Percentiles rank a stretch among this genome's conserved stretches.
These are phyloP conservation scores for Bombus huntii DNA, from an alignment of 1,140 invertebrate species.

Conservation along the genomic window DNA sequence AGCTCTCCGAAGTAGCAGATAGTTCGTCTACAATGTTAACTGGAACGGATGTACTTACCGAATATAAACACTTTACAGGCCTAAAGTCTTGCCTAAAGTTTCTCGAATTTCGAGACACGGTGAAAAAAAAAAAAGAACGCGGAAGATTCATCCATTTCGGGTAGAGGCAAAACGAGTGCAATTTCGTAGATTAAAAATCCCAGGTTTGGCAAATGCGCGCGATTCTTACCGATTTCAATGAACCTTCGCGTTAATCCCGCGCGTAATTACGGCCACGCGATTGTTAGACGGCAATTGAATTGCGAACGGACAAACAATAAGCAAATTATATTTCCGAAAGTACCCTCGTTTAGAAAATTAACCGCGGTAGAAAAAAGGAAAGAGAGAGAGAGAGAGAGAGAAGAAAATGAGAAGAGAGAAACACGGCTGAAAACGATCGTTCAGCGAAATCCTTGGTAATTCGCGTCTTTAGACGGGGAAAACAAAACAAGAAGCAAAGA, in stretches of 20 bases:
- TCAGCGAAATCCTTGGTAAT: slow-evolving; percentile 23
- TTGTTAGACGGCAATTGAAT: slow-evolving; percentile 34
- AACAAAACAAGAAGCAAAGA: background rate
- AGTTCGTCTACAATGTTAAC: background rate
- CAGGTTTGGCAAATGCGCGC: background rate
- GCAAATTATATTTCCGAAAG: slow-evolving; percentile 42
- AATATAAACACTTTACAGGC: background rate
- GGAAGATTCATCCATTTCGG: background rate
- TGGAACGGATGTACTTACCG: background rate
- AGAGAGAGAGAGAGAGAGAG: background rate
- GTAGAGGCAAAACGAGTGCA: background rate
- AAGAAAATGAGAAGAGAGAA: background rate
- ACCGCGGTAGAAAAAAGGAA: background rate
- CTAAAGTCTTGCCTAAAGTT: background rate
- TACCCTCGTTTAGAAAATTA: slow-evolving; percentile 29
- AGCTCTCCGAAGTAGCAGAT: background rate
- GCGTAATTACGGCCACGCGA: background rate
- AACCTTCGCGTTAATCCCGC: background rate
- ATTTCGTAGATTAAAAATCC: slow-evolving; percentile 33
- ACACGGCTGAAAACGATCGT: slow-evolving; percentile 31
- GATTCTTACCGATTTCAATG: background rate
- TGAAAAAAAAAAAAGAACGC: no score
- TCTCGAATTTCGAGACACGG: slow-evolving; percentile 2
- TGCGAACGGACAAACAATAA: slow-evolving; percentile 10
- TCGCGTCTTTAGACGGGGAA: background rate